phyloP scores from a whole-genome alignment of 2,797 vertebrate species.

The Chelon labrosus region DNA sequence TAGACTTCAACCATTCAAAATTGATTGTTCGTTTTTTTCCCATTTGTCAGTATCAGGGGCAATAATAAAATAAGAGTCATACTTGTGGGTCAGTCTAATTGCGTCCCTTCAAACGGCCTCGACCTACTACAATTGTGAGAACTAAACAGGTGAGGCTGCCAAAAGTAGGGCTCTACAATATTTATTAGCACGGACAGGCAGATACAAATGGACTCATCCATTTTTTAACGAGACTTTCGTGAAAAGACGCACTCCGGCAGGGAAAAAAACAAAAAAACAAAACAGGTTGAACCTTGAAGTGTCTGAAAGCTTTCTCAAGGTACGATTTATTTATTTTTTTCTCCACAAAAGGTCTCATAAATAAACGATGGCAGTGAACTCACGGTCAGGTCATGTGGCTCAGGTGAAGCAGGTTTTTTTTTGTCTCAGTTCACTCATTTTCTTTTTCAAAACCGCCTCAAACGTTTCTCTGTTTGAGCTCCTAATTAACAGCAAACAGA shows the following conservation, averaged over 20 bases:
- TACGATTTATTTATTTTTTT: conserved; percentile 11
- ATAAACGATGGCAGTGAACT: conserved; percentile 63
- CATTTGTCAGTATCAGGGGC: neutral
- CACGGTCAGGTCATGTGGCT: conserved; percentile 1
- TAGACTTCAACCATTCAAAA: neutral
- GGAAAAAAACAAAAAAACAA: conserved; percentile 9
- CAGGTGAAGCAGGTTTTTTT: conserved; percentile 21
- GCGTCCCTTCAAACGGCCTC: conserved; percentile 16
- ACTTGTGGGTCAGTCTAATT: conserved; percentile 16
- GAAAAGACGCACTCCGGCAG: conserved; percentile 45
- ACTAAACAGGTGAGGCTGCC: conserved; percentile 29
- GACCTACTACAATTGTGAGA: conserved; percentile 26
- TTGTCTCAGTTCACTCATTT: conserved; percentile 1
- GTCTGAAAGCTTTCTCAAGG: conserved; percentile 63
- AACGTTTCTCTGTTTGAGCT: neutral
- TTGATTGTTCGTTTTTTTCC: neutral
- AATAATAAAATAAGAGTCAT: neutral
- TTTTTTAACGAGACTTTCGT: conserved; percentile 66
- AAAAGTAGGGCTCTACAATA: conserved; percentile 59
- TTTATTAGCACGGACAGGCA: conserved; percentile 64
- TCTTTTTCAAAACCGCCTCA: neutral
- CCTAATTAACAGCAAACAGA: conserved; percentile 15
- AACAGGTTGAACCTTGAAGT: conserved; percentile 26
- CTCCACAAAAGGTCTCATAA: conserved; percentile 53
- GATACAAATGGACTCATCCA: conserved; percentile 71